Evolutionary conservation across 2,113 vertebrate species (phyloP), one percentile per base, ranked within the genome.

Genomic region (Aptenodytes forsteri): DNA sequence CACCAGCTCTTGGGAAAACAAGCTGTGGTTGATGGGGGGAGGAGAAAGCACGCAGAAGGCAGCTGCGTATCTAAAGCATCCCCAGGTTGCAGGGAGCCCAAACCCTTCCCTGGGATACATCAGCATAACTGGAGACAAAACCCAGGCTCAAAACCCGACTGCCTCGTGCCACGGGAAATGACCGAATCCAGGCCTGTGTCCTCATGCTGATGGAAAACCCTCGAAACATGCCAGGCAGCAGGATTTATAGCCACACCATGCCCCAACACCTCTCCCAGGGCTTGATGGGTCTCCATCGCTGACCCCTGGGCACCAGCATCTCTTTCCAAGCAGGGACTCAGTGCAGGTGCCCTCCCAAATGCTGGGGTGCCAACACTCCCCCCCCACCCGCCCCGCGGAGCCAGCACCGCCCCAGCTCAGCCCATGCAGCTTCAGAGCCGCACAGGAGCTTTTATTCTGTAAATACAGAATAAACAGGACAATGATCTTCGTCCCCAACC

Each of bases 341-440:
- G 9, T 2, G 27, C 0, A 2, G 49, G 25, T 40, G 18, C 11
- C 59, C 67, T 47, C 59, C 59, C 30, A 40, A 78, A 65, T 1
- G 8, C 55, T 7, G 36, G 3, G 11, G 13, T n/a, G 13, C 25
- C 16, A 23, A 3, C 22, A 2, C 36, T 16, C 58, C 67, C 32
- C 32, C 32, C 49, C 13, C 6, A 20, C 7, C 47, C 0, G 1
- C 18, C 1, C 11, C 17, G 1, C 0, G 0, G 50, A 59, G n/a
- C 20, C 85, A 25, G 66, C 36, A 5, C 16, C 2, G 1, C 30
- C 66, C 47, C 86, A 47, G 36, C 56, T 27, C 66, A 54, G 52
- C 40, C 46, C 55, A 7, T 2, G 0, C 7, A 12, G 32, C 52
- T 36, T 8, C 27, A 70, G 49, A 69, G 65, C 36, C 25, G 2